These are phyloP conservation scores for Pectinophora gossypiella DNA, from an alignment of 1,140 invertebrate genomes.

Conservation along the genomic window DNA sequence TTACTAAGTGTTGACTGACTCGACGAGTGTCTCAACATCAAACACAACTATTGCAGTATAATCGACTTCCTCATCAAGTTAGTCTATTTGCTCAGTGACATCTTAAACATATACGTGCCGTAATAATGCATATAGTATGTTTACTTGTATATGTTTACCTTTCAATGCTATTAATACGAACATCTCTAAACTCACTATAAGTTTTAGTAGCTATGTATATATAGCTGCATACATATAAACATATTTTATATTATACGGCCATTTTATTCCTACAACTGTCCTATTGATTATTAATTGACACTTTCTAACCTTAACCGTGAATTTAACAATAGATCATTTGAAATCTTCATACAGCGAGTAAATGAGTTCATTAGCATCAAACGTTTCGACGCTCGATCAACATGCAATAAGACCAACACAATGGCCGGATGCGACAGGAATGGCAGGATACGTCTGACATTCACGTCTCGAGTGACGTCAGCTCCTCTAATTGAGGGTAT, in stretches of 20 bases:
- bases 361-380: neutral
- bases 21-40: conserved; percentile 45
- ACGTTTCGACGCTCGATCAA: conserved; percentile 10
- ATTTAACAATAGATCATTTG: too few species aligned
- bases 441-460: conserved; percentile 47
- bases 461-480: conserved; percentile 33
- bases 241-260: too few species aligned
- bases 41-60: conserved; percentile 46
- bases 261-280: too few species aligned
- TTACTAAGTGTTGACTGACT: conserved; percentile 52
- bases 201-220: too few species aligned
- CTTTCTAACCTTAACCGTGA: too few species aligned
- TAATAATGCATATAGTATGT: neutral
- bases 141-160: too few species aligned
- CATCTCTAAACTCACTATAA: too few species aligned
- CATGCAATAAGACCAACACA: conserved; percentile 24
- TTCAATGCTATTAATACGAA: too few species aligned
- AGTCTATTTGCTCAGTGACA: conserved; percentile 31
- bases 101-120: conserved; percentile 14
- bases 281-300: too few species aligned
- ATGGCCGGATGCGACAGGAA: conserved; percentile 44
- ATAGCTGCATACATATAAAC: too few species aligned
- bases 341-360: neutral
- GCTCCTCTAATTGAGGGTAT: conserved; percentile 24
- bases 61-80: conserved; percentile 40